Base-by-base conservation (phyloP, 2,797 vertebrate genomes). In the Podargus strigoides region DNA sequence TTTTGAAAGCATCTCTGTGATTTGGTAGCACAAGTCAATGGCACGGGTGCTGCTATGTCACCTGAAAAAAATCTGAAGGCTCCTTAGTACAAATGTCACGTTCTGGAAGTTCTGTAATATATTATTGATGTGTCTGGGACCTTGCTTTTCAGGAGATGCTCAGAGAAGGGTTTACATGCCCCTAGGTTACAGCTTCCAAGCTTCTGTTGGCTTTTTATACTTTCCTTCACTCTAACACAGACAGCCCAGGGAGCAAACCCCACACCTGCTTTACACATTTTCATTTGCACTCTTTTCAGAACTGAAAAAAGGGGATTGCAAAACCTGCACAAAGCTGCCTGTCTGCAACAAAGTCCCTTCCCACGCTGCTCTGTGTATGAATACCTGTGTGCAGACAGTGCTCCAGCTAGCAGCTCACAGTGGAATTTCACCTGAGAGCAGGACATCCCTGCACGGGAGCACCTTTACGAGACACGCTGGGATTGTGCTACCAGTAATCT, bases 281-380 rank as follows among this genome's bases (percentile, higher is more conserved):
- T 74, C 28, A 53, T 3, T 10, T n/a, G 30, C 28, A 18, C 21
- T 56, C 67, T 59, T 73, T 72, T 12, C 26, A 21, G 62, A 84
- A 53, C 16, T 39, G 23, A 60, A 52, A 78, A 85, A 46, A 0
- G 0, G 3, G 34, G 34, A 28, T 42, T 2, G 8, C 41, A 90
- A 81, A 89, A 89, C 5, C 7, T 6, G 34, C 66, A 82, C 44
- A 69, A 39, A 91, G 39, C 67, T 75, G 32, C 12, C 50, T 44
- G 60, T 30, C 80, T 13, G 20, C 50, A 50, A n/a, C 12, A 27
- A 53, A 69, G 52, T 15, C 83, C 66, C 46, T 81, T 64, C 0
- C 0, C 37, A 17, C 9, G 3, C 36, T 3, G 17, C 8, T 66
- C 10, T 14, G 30, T 4, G 24, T 12, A 7, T 0, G 1, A 42